Evolutionary conservation across 2,888 invertebrate species (phyloP).

Genomic region (Cremastobaeus sp.): DNA sequence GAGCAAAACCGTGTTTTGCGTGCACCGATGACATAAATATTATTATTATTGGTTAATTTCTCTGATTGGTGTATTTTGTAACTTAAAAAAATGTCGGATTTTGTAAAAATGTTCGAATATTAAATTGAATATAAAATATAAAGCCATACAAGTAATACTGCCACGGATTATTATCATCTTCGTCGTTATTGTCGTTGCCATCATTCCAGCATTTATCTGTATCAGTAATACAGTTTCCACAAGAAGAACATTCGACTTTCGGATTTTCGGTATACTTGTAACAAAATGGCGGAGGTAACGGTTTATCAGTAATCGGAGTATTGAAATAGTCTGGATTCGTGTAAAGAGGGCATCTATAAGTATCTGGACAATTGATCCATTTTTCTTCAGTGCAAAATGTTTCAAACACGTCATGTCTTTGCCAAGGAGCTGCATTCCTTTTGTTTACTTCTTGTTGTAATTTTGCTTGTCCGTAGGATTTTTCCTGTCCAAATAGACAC

Average conservation of each 20-base stretch:
- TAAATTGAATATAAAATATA: conserved; percentile 4
- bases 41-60: too few species aligned
- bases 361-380: conserved; percentile 73
- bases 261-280: not conserved
- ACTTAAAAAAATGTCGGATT: too few species aligned
- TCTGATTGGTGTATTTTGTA: too few species aligned
- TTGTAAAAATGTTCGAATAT: too few species aligned
- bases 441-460: not conserved
- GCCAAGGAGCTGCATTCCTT: not conserved
- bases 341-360: conserved; percentile 72
- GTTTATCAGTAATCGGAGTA: not conserved
- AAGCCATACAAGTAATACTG: conserved; percentile 32
- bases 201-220: conserved; percentile 1
- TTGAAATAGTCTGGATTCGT: not conserved
- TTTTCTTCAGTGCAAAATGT: conserved; percentile 69
- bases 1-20: too few species aligned
- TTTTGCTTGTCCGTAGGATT: conserved; percentile 9
- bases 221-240: conserved; percentile 11
- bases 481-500: conserved; percentile 63
- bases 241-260: conserved; percentile 14
- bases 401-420: conserved; percentile 58
- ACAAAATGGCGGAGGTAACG: conserved; percentile 18
- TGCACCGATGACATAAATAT: too few species aligned
- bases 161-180: too few species aligned
- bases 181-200: conserved; percentile 9